These are phyloP conservation scores for Dichetophora obliterata DNA, from an alignment of 2,888 invertebrate species.

Conservation along the genomic window DNA sequence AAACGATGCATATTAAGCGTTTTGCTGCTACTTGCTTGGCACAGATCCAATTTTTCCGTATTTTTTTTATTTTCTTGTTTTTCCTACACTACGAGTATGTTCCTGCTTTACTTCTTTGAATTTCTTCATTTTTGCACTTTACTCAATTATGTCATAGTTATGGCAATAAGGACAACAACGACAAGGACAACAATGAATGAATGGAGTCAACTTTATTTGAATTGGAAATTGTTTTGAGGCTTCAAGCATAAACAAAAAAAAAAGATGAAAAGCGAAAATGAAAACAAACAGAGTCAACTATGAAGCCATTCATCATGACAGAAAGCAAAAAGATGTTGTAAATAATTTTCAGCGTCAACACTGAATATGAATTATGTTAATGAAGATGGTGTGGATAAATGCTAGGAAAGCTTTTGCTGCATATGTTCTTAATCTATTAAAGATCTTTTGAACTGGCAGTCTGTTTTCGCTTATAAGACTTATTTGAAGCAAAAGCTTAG, in stretches of 20 bases:
- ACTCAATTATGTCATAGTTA: slow-evolving; percentile 36
- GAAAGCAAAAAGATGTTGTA: background rate
- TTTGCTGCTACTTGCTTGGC: slow-evolving; percentile 8
- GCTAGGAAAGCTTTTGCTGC: no score
- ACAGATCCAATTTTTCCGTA: slow-evolving; percentile 28
- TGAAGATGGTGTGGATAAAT: background rate
- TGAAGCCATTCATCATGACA: no score
- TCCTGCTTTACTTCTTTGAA: background rate
- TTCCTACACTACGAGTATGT: background rate
- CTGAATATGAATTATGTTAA: background rate
- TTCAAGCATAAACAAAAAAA: background rate
- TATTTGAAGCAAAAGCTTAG: no score
- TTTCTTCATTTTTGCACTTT: slow-evolving; percentile 19
- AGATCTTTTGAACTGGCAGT: no score
- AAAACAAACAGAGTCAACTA: no score
- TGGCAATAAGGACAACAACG: slow-evolving; percentile 17
- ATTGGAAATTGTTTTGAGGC: background rate
- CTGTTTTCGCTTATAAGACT: no score
- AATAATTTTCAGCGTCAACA: background rate
- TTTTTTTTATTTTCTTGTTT: background rate
- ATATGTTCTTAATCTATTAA: no score
- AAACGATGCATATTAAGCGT: background rate
- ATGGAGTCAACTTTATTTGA: slow-evolving; percentile 20
- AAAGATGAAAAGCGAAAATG: no score
- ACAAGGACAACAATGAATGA: slow-evolving; percentile 1